Conservation (phyloP, 2,888 invertebrate genomes). For the Lasioglossum malachurum region DNA sequence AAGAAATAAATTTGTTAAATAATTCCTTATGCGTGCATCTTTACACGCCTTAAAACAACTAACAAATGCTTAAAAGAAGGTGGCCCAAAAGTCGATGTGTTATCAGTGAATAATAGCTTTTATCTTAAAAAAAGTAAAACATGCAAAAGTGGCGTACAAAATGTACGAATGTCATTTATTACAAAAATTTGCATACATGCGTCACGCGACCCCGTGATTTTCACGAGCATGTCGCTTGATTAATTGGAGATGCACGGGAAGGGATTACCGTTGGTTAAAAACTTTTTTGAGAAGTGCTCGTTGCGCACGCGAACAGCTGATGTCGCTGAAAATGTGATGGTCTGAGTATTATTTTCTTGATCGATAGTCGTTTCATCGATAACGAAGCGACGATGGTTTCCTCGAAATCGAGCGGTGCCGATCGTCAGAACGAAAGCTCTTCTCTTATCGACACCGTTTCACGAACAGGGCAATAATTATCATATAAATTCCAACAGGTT, state of each 20-base stretch:
- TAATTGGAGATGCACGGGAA: background rate
- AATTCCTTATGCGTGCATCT: no score
- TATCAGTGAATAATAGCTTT: no score
- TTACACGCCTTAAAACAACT: no score
- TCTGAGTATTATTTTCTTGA: background rate
- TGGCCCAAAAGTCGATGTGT: no score
- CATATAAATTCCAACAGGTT: conserved; percentile 44
- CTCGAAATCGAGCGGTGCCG: background rate
- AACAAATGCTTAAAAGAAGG: no score
- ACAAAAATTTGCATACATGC: no score
- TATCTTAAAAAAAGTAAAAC: no score
- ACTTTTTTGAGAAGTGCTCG: background rate
- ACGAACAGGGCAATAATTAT: conserved; percentile 33
- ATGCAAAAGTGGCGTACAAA: no score
- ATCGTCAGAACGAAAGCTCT: conserved; percentile 14
- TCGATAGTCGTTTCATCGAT: background rate
- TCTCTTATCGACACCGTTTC: conserved; percentile 26
- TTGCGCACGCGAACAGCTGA: background rate
- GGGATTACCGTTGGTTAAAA: background rate
- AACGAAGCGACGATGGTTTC: background rate
- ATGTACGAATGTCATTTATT: no score
- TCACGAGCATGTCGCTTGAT: no score
- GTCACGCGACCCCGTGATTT: no score
- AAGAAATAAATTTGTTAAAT: no score
- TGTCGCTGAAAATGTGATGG: background rate